phyloP scores from a whole-genome alignment of 2,888 invertebrate species.

The Lasioglossum malachurum region DNA sequence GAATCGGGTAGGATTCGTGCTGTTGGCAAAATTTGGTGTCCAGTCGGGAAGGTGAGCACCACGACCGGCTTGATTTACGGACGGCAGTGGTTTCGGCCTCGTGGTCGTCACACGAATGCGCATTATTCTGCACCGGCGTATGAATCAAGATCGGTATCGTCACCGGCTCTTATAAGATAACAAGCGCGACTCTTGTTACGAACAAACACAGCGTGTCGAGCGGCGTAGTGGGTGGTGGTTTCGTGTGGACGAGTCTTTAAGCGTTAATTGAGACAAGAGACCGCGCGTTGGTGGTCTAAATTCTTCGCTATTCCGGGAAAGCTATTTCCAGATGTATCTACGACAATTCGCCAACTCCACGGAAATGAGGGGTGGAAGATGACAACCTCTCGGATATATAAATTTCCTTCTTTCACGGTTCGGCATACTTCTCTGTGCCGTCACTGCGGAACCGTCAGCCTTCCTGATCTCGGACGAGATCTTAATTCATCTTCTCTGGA shows the following conservation, averaged over 20 bases:
- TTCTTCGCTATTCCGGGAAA: conserved; percentile 78
- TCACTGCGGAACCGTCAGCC: neutral
- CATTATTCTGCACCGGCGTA: conserved; percentile 53
- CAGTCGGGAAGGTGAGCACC: conserved; percentile 8
- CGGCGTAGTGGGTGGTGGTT: conserved; percentile 71
- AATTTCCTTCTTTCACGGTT: conserved; percentile 51
- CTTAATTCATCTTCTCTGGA: neutral
- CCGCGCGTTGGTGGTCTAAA: conserved; percentile 77
- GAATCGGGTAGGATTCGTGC: neutral
- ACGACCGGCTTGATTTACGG: conserved; percentile 45
- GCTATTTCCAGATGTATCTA: conserved; percentile 73
- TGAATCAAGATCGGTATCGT: conserved; percentile 70
- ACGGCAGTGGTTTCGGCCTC: conserved; percentile 19
- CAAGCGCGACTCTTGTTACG: conserved; percentile 65
- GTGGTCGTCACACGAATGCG: conserved; percentile 49
- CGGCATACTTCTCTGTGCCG: conserved; percentile 26
- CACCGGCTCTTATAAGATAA: conserved; percentile 64
- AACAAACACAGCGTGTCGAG: conserved; percentile 63
- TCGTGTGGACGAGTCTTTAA: conserved; percentile 72
- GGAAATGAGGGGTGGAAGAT: conserved; percentile 69
- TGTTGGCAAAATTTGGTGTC: neutral
- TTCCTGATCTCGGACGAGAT: neutral
- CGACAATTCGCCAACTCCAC: conserved; percentile 73
- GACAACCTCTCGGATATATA: conserved; percentile 63
- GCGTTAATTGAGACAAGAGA: conserved; percentile 75